phyloP scores from a whole-genome alignment of 1,140 invertebrate species.

The Samia ricini region DNA sequence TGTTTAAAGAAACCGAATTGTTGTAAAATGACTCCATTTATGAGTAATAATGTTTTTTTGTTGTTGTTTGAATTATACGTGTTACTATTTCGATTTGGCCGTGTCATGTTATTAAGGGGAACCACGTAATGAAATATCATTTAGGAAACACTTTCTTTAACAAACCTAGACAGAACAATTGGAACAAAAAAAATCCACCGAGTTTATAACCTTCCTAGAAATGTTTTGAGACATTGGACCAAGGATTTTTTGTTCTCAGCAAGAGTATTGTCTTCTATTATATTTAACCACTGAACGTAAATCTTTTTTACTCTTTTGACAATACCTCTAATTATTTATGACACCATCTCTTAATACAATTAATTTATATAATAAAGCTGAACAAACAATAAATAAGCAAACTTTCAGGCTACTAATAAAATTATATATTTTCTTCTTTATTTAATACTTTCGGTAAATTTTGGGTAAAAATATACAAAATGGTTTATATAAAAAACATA shows the following conservation, averaged over 20 bases:
- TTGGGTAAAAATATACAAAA: no score
- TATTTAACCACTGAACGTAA: no score
- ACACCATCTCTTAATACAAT: no score
- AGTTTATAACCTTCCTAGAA: constrained; percentile 30
- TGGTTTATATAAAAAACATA: no score
- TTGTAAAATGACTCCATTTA: constrained; percentile 69
- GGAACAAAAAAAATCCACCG: not conserved
- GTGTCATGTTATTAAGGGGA: constrained; percentile 58
- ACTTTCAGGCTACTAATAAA: no score
- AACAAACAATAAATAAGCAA: not conserved
- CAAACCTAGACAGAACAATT: not conserved
- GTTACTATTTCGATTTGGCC: constrained; percentile 54
- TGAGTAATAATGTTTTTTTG: constrained; percentile 28
- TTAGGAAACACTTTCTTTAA: constrained; percentile 26
- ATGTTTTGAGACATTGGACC: constrained; percentile 9
- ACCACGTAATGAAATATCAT: constrained; percentile 52
- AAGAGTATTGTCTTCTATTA: not conserved
- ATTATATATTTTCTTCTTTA: no score
- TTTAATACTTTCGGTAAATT: no score
- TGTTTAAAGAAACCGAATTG: constrained; percentile 55
- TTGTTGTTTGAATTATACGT: constrained; percentile 67
- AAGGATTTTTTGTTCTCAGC: not conserved
- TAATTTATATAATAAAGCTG: not conserved
- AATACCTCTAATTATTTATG: no score
- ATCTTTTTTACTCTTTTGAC: not conserved